Evolutionary conservation across 2,888 invertebrate genomes (phyloP).

Genomic region (Drosophila multiciliata): DNA sequence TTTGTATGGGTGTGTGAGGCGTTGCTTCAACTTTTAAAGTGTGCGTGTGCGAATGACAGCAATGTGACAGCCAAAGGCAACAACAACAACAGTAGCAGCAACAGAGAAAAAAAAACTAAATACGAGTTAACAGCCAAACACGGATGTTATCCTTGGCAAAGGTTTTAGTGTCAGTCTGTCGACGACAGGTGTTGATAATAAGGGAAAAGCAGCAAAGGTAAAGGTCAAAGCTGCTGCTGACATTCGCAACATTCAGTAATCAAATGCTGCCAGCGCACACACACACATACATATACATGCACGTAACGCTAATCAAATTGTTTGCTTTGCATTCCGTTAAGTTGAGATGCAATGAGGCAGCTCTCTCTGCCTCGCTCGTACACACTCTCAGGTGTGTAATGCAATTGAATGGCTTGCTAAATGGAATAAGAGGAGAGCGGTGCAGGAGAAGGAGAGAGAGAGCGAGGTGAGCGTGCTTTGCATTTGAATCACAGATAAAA

Average conservation of each 20-base stretch:
- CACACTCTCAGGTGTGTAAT: neutral
- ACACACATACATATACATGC: neutral
- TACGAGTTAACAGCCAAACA: slow-evolving; percentile 31
- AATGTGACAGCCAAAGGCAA: slow-evolving; percentile 68
- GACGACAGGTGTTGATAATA: slow-evolving; percentile 74
- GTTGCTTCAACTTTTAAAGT: slow-evolving; percentile 65
- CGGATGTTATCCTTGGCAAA: slow-evolving; percentile 62
- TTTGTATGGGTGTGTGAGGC: slow-evolving; percentile 39
- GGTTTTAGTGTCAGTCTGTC: slow-evolving; percentile 75
- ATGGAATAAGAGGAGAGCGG: neutral
- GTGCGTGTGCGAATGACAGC: slow-evolving; percentile 75
- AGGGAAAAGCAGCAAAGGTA: slow-evolving; percentile 35
- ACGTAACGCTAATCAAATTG: slow-evolving; percentile 38
- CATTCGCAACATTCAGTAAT: slow-evolving; percentile 56
- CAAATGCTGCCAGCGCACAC: slow-evolving; percentile 41
- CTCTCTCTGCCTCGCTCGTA: neutral
- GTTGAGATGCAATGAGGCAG: slow-evolving; percentile 27
- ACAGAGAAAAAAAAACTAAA: slow-evolving; percentile 7
- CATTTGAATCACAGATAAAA: slow-evolving; percentile 7
- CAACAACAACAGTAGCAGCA: slow-evolving; percentile 31
- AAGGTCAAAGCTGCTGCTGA: slow-evolving; percentile 61
- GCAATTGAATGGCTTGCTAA: slow-evolving; percentile 14
- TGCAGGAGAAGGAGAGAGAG: neutral
- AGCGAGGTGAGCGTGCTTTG: slow-evolving; percentile 1
- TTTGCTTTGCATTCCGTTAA: slow-evolving; percentile 39